Evolutionary conservation across 2,888 invertebrate genomes (phyloP).

Genomic region (Synanthedon vespiformis): DNA sequence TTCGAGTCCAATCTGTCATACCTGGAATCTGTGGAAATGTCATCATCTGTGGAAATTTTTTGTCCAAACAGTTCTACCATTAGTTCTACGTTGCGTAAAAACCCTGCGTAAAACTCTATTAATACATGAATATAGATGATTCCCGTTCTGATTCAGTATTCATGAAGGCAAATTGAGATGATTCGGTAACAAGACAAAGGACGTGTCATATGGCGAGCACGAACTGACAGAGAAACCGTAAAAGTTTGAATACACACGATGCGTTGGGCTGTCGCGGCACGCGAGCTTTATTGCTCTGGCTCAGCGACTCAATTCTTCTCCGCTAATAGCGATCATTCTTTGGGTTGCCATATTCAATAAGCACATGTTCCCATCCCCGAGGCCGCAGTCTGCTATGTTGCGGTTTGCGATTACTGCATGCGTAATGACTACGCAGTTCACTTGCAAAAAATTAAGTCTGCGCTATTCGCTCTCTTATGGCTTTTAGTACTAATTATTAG

Average conservation of each 20-base stretch:
- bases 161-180: no score
- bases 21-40: no score
- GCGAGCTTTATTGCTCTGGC: constrained; percentile 22
- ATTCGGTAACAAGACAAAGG: no score
- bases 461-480: constrained; percentile 29
- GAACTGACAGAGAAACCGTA: constrained; percentile 50
- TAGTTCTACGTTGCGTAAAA: no score
- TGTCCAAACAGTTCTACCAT: no score
- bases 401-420: constrained; percentile 51
- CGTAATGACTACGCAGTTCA: constrained; percentile 35
- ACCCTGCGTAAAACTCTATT: no score
- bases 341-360: constrained; percentile 37
- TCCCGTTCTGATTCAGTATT: no score
- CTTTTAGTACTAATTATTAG: constrained; percentile 31
- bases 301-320: constrained; percentile 30
- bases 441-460: constrained; percentile 25
- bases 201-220: constrained; percentile 36
- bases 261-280: constrained; percentile 15
- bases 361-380: constrained; percentile 48
- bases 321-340: constrained; percentile 45
- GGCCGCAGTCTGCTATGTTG: constrained; percentile 47
- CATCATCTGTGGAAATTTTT: no score
- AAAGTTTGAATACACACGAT: constrained; percentile 36
- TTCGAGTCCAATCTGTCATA: no score
- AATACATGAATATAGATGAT: no score